Percentiles rank a stretch among this genome's conserved stretches.
phyloP scores from a whole-genome alignment of 1,140 invertebrate genomes.

The Paracyclopina nana region DNA sequence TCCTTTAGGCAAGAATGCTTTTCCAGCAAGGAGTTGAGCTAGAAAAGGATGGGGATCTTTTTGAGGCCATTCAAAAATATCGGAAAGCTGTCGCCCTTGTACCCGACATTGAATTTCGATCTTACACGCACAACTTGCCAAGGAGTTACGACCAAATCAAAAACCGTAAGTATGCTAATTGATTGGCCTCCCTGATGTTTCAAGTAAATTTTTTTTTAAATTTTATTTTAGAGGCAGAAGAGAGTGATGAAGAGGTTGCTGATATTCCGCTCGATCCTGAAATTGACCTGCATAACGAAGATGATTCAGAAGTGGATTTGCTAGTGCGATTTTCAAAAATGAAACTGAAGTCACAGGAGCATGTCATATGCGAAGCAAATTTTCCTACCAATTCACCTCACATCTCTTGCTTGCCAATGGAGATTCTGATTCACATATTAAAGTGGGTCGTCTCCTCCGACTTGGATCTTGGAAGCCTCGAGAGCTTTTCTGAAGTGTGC shows the following conservation, averaged over 20 bases:
- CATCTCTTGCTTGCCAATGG: conserved; percentile 28
- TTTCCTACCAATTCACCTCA: conserved; percentile 24
- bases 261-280: neutral
- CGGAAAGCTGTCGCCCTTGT: conserved; percentile 27
- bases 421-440: conserved; percentile 29
- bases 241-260: neutral
- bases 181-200: neutral
- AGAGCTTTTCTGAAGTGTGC: conserved; percentile 28
- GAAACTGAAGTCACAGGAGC: neutral
- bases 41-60: conserved; percentile 3
- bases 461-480: conserved; percentile 29
- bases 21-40: neutral
- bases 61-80: conserved; percentile 23
- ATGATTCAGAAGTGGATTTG: neutral
- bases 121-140: conserved; percentile 19
- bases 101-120: conserved; percentile 29
- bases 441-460: conserved; percentile 30
- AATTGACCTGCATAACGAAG: neutral
- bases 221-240: neutral
- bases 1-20: neutral
- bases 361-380: neutral
- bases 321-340: neutral
- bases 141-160: neutral
- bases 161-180: neutral
- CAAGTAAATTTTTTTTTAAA: neutral